phyloP scores from a whole-genome alignment of 2,797 vertebrate genomes.

The Megalops cyprinoides region DNA sequence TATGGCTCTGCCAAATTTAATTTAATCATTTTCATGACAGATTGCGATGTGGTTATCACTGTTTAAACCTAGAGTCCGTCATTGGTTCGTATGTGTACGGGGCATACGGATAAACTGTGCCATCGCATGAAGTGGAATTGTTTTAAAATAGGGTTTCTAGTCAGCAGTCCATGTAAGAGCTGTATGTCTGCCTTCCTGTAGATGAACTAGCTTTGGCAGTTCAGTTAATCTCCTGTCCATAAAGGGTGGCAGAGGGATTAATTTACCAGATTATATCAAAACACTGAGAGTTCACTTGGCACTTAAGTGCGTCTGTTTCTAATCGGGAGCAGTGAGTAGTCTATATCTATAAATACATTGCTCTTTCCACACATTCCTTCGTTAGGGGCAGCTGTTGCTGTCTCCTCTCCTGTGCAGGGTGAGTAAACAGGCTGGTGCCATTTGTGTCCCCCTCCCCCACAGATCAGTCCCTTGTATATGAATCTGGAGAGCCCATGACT shows the following conservation, averaged over 20 bases:
- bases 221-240: not conserved
- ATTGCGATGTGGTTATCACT: too few relatives aligned
- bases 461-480: slow-evolving; percentile 54
- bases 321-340: not conserved
- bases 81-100: too few relatives aligned
- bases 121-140: too few relatives aligned
- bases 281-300: not conserved
- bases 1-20: too few relatives aligned
- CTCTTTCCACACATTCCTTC: slow-evolving; percentile 6
- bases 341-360: slow-evolving; percentile 26
- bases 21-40: too few relatives aligned
- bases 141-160: too few relatives aligned
- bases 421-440: not conserved
- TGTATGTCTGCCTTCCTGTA: not conserved
- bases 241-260: not conserved
- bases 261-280: not conserved
- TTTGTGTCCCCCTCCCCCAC: not conserved
- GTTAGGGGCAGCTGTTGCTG: slow-evolving; percentile 5
- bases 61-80: too few relatives aligned
- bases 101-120: too few relatives aligned
- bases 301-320: not conserved
- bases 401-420: not conserved
- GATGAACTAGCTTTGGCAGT: not conserved
- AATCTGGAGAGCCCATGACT: slow-evolving; percentile 54
- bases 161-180: not conserved